Evolutionary conservation across 2,888 invertebrate species (phyloP), one percentile per base, ranked within the genome.

Genomic region (Drosophila borealis): DNA sequence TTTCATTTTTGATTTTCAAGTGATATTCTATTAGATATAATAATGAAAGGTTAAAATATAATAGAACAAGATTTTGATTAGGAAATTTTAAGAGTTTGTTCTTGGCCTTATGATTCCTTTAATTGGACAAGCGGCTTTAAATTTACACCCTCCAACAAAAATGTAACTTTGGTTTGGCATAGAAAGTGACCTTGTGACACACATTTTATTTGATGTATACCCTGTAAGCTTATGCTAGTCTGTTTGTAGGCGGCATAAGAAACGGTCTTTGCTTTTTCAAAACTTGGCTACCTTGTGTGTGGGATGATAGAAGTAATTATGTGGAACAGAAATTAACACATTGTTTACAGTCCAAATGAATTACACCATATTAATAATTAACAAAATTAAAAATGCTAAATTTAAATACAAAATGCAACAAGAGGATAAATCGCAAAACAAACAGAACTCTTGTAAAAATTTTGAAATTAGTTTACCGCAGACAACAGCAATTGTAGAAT

Each of bases 381-480:
- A 36, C 48, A 11, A 53, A 36, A 44, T 44, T 41, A 44, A 17
- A 59, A 42, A 36, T n/a, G n/a, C 36, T 51, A 46, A 36, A 59
- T 37, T 51, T 50, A 66, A 48, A 33, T 42, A 34, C 14, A 39
- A 51, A 60, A 42, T 63, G 41, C 42, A 59, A 37, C 25, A 49
- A 41, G 49, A 19, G 39, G 19, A 53, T 14, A 49, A 41, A 45
- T 46, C 36, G 34, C 49, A 33, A 36, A 17, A 48, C 19, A 42
- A 6, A 34, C 41, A 55, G 50, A 54, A 59, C 55, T 14, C 45
- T 65, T 71, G 44, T 48, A 46, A 51, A 62, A 66, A 60, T 63
- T 62, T 78, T 55, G 66, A 74, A 39, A 76, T 74, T 14, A 55
- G 29, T 45, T 70, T 65, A 59, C 41, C 37, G 62, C 70, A 63